Percentiles rank a stretch among this genome's conserved stretches.
Conservation (phyloP, 2,888 invertebrate species). For the Onthophagus sagittarius region DNA sequence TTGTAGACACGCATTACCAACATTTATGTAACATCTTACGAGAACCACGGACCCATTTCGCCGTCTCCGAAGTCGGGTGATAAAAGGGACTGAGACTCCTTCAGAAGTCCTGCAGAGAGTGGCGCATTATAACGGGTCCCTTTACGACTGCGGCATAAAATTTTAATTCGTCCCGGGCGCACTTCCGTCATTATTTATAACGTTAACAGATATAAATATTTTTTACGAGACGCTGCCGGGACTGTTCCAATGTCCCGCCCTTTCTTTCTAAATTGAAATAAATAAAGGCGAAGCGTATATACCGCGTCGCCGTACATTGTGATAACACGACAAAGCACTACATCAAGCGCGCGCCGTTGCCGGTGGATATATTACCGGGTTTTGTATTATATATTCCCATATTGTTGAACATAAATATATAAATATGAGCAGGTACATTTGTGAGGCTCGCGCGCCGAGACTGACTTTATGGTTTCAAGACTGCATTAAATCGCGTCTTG, state of each 20-base stretch:
- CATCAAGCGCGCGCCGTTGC: conserved; percentile 12
- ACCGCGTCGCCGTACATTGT: conserved; percentile 13
- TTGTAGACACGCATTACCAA: neutral
- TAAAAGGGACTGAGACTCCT: conserved; percentile 4
- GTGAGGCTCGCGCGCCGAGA: conserved; percentile 33
- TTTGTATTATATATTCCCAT: conserved; percentile 46
- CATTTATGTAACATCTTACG: conserved; percentile 11
- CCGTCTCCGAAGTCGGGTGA: neutral
- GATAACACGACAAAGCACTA: conserved; percentile 21
- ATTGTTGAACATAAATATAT: conserved; percentile 48
- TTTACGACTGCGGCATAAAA: conserved; percentile 14
- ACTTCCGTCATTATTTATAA: conserved; percentile 12
- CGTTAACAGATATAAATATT: conserved; percentile 12
- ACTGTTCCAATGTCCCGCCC: neutral
- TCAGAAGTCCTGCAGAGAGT: conserved; percentile 1
- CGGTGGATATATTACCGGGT: conserved; percentile 14
- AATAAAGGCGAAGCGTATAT: neutral
- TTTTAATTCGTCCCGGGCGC: conserved; percentile 18
- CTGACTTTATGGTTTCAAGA: conserved; percentile 43
- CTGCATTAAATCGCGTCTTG: conserved; percentile 45
- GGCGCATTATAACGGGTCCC: conserved; percentile 12
- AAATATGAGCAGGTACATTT: conserved; percentile 45
- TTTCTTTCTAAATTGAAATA: conserved; percentile 4
- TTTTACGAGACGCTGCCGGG: conserved; percentile 1
- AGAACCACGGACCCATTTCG: neutral